Conservation (phyloP, 2,113 vertebrate genomes). For the Trachemys scripta region DNA sequence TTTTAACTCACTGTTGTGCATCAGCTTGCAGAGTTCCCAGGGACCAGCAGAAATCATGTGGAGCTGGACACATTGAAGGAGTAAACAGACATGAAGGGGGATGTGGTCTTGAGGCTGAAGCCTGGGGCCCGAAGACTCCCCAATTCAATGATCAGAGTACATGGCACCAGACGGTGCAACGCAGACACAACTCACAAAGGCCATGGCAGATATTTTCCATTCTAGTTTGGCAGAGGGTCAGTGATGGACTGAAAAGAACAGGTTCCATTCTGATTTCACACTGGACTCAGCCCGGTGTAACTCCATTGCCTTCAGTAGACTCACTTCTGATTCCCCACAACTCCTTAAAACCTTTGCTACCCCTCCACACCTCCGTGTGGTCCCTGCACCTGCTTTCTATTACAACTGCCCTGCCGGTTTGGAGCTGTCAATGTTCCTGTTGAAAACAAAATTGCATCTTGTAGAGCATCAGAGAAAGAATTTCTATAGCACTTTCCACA, state of each 20-base stretch:
- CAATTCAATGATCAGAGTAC: rapidly evolving
- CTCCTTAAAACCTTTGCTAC: rapidly evolving
- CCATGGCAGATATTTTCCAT: rapidly evolving
- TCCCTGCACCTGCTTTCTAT: background rate
- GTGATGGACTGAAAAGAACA: background rate
- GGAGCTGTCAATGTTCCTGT: background rate
- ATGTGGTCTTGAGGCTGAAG: background rate
- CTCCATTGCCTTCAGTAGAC: background rate
- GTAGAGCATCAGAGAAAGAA: background rate
- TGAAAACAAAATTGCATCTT: rapidly evolving
- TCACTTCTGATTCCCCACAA: background rate
- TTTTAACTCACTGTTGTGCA: background rate
- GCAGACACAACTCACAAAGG: rapidly evolving
- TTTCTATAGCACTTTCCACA: background rate
- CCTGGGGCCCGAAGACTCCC: background rate
- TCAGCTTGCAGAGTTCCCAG: background rate
- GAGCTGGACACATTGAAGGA: background rate
- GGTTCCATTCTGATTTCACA: background rate
- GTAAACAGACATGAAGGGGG: background rate
- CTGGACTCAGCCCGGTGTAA: rapidly evolving
- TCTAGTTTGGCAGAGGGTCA: background rate
- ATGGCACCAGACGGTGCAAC: background rate
- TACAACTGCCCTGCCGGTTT: background rate
- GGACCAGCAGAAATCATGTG: rapidly evolving
- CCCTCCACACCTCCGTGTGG: background rate